phyloP scores from a whole-genome alignment of 2,113 vertebrate genomes.

The Scatophagus argus region DNA sequence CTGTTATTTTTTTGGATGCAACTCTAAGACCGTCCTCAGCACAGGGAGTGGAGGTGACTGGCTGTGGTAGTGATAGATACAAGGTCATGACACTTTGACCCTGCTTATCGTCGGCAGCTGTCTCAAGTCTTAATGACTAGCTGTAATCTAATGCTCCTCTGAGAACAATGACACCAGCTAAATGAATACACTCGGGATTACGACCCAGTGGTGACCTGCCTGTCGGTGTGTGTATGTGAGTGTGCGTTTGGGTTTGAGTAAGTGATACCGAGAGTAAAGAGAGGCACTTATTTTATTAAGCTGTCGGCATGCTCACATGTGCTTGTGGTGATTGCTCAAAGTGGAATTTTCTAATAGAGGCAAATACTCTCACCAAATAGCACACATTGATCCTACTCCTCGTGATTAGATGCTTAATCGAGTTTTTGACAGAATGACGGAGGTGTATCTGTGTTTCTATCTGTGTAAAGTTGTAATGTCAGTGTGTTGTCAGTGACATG shows the following conservation, averaged over 20 bases:
- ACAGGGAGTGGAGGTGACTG: neutral
- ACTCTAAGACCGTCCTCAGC: neutral
- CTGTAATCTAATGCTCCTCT: conserved; percentile 58
- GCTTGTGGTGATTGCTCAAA: neutral
- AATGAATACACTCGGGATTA: conserved; percentile 49
- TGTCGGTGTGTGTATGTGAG: neutral
- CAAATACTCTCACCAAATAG: neutral
- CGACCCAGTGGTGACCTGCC: conserved; percentile 36
- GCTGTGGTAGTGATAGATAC: neutral
- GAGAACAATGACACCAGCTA: conserved; percentile 48
- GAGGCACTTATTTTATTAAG: neutral
- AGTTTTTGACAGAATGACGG: neutral
- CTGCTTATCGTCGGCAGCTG: conserved; percentile 26
- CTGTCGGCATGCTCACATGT: neutral
- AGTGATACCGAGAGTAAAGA: neutral
- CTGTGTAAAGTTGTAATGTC: neutral
- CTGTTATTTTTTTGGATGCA: neutral
- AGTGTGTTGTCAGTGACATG: neutral
- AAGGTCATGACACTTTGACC: conserved; percentile 40
- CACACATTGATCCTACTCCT: neutral
- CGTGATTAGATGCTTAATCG: neutral
- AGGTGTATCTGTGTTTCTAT: neutral
- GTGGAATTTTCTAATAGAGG: neutral
- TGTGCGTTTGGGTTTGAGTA: neutral
- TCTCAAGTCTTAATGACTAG: conserved; percentile 30